phyloP scores from a whole-genome alignment of 2,113 vertebrate species.

The Bujurquina vittata region DNA sequence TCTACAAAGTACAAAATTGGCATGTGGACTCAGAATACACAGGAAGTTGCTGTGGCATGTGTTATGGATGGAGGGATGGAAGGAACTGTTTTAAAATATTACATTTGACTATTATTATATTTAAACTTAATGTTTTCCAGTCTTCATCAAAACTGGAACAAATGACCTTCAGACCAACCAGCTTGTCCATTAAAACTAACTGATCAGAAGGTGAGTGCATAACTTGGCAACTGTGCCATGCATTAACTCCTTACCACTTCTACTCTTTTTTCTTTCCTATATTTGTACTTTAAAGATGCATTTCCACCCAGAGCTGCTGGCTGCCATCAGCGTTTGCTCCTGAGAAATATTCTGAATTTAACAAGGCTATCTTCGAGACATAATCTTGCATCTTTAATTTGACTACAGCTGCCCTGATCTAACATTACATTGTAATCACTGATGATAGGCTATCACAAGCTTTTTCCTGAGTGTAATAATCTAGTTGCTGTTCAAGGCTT shows the following conservation, averaged over 20 bases:
- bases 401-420: constrained; percentile 37
- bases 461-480: constrained; percentile 36
- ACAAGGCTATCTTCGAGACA: constrained; percentile 26
- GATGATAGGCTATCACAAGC: constrained; percentile 29
- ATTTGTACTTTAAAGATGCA: background rate
- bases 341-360: constrained; percentile 4
- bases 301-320: background rate
- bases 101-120: background rate
- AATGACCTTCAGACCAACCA: background rate
- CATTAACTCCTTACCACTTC: background rate
- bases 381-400: constrained; percentile 51
- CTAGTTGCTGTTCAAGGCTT: constrained; percentile 31
- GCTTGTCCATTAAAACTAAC: background rate
- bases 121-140: background rate
- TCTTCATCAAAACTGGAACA: background rate
- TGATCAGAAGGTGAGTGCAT: background rate
- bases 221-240: background rate
- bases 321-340: background rate
- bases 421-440: constrained; percentile 31
- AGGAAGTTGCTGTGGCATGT: background rate
- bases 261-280: background rate
- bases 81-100: background rate
- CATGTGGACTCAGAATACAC: background rate
- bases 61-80: background rate
- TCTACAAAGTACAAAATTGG: background rate